Base-by-base conservation (phyloP, 2,113 vertebrate species). In the Pitta sordida region DNA sequence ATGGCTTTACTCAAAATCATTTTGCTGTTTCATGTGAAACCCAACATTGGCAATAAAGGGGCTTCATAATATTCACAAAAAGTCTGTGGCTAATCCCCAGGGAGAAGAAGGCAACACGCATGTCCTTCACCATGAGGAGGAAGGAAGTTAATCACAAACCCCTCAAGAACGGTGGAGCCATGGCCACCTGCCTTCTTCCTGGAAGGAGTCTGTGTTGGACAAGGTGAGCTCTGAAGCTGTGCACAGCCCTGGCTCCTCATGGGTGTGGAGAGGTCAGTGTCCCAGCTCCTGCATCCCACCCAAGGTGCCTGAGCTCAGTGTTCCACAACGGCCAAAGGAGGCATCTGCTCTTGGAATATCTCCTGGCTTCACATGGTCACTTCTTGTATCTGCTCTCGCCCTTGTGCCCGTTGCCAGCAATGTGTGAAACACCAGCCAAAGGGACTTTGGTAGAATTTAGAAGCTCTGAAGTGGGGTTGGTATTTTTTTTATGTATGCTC, bases 151-250 rank as follows among this genome's bases (percentile, higher is more conserved):
- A 32, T 53, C 49, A 30, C 55, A 74, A 67, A 85, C 20, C 8
- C 9, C 3, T 53, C 5, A 22, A 44, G 60, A 52, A 46, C 8
- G 2, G 2, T 20, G 30, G 53, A 62, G 32, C 30, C 39, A 27
- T 0, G 1, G n/a, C 36, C 34, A 21, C 24, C 21, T 39, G 24
- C 67, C 27, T 30, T 17, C 29, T 32, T 23, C 6, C 0, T 37
- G 36, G 11, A 3, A 41, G 37, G 58, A 52, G n/a, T 11, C 16
- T 9, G 16, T 26, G 39, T 21, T 4, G 17, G 67, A 7, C 5
- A 16, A 49, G 60, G 36, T 13, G 22, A 74, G n/a, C 55, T 27
- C 20, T 1, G 15, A 10, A 34, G 43, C 49, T 30, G 37, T 15
- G 65, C 20, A 32, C 17, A 37, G 56, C 51, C 46, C 71, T 39